phyloP scores from a whole-genome alignment of 1,140 invertebrate species.

The Aphelenchoides fujianensis region DNA sequence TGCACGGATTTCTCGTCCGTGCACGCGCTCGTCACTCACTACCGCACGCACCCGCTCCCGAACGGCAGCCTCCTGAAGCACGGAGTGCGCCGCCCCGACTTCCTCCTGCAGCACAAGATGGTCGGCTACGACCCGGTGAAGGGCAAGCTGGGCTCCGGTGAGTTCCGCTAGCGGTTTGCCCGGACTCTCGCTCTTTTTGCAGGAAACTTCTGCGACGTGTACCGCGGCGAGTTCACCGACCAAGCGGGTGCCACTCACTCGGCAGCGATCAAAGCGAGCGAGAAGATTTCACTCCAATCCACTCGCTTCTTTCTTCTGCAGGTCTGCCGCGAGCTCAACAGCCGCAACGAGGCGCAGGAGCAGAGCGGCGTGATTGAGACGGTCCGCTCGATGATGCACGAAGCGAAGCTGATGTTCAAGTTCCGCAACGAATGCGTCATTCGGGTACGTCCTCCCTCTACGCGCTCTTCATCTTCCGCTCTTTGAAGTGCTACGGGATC shows the following conservation, averaged over 20 bases:
- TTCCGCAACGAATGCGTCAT: too few relatives aligned
- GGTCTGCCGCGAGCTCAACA: too few relatives aligned
- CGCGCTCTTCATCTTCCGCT: too few relatives aligned
- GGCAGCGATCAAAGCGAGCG: neutral
- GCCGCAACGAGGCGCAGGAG: neutral
- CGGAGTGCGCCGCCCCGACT: neutral
- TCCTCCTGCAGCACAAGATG: neutral
- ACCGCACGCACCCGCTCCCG: neutral
- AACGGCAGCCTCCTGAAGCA: neutral
- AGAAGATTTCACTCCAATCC: too few relatives aligned
- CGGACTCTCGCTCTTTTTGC: too few relatives aligned
- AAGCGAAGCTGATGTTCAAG: too few relatives aligned
- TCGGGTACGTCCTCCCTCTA: too few relatives aligned
- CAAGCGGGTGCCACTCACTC: neutral
- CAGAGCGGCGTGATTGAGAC: neutral
- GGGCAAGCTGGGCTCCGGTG: neutral
- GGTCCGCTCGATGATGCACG: neutral
- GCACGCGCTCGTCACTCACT: neutral
- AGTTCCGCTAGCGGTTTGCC: too few relatives aligned
- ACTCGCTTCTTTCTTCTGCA: neutral
- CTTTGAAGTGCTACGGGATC: constrained; percentile 38
- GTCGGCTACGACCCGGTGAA: neutral
- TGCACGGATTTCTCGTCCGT: neutral
- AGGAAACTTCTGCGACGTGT: constrained; percentile 13
- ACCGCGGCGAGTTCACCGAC: neutral